Base-by-base conservation (phyloP, 2,888 invertebrate genomes). In the Zeuzera pyrina region DNA sequence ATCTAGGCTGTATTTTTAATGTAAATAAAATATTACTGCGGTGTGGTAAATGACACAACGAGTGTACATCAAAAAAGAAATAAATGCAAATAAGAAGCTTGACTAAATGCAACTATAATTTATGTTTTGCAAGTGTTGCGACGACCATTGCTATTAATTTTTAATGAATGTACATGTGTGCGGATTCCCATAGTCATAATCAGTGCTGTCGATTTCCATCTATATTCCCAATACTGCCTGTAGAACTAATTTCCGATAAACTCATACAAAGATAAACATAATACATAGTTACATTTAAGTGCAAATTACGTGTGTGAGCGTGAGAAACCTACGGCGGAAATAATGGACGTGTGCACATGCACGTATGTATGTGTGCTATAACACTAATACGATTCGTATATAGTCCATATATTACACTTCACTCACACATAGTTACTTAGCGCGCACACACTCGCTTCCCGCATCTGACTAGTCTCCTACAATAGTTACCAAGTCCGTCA, bases 161-260 rank as follows among this genome's bases (percentile, higher is more conserved):
- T 68, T 72, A 62, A 77, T 72, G 64, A 52, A 55, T 47, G 54
- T 49, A 52, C 78, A 77, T 65, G 68, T 78, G 78, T 54, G 41
- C 45, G 49, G 52, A 58, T 76, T 76, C 76, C 62, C 76, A 76
- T 67, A 61, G 57, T 56, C 53, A 64, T 62, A 71, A 67, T 68
- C 68, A 62, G 47, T 57, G 62, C 69, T 72, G 71, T 73, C 73
- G 73, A 76, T 78, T 69, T 67, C 67, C 59, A 67, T 61, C 61
- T 60, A 69, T 69, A 58, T 66, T n/a, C 65, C 62, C 53, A 63
- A 70, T 66, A 65, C 49, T 56, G 52, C 57, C 60, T 58, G 68
- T 64, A 68, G 68, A 74, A 72, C 77, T 70, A 76, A 77, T 77
- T 78, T 72, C 69, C 74, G 72, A 78, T 79, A 69, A 69, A 73